A percentile compares a stretch with the other conserved stretches of the same genome.
These are phyloP conservation scores for Fopius arisanus DNA, from an alignment of 1,140 invertebrate species.

Conservation along the genomic window DNA sequence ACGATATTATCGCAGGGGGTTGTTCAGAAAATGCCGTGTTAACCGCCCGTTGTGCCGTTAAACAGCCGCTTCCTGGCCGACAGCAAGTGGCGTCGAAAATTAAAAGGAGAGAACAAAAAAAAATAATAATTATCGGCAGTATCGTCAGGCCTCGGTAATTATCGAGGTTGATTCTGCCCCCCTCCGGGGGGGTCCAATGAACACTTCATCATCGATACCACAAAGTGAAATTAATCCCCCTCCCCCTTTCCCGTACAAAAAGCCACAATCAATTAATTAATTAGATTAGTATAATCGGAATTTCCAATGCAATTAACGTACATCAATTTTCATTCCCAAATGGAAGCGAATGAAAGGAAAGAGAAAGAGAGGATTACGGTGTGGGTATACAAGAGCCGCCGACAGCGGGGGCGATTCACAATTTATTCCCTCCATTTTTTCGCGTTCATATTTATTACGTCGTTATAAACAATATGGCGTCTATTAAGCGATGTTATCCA, in stretches of 20 bases:
- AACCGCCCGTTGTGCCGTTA: constrained; percentile 33
- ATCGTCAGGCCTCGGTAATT: background rate
- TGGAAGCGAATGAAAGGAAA: background rate
- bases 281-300: constrained; percentile 7
- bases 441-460: constrained; percentile 61
- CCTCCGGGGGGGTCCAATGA: background rate
- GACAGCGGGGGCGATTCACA: constrained; percentile 56
- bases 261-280: background rate
- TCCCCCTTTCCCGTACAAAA: background rate
- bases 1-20: constrained; percentile 44
- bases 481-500: constrained; percentile 57
- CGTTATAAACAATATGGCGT: constrained; percentile 61
- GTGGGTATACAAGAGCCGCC: constrained; percentile 35
- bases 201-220: background rate
- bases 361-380: constrained; percentile 6
- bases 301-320: background rate
- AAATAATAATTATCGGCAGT: background rate
- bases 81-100: background rate
- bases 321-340: constrained; percentile 12
- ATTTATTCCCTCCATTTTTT: constrained; percentile 63
- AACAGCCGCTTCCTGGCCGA: constrained; percentile 37
- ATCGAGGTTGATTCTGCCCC: background rate
- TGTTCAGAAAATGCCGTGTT: constrained; percentile 30
- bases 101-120: background rate
- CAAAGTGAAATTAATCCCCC: background rate